phyloP scores from a whole-genome alignment of 2,113 vertebrate genomes.

The Hemibates koningsi region DNA sequence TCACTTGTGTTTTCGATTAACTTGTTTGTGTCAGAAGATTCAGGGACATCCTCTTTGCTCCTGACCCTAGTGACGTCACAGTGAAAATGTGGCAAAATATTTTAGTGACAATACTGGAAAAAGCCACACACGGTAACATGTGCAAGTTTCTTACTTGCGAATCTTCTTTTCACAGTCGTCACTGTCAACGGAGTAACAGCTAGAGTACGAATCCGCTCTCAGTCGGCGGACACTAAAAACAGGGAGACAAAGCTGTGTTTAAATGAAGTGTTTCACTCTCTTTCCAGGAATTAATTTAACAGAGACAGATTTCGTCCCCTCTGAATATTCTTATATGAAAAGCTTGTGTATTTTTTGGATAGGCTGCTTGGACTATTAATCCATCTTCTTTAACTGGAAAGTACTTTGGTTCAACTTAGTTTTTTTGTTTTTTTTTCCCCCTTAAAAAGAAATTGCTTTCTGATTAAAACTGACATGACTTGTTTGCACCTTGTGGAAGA shows the following conservation, averaged over 20 bases:
- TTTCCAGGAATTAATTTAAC: background rate
- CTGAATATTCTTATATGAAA: background rate
- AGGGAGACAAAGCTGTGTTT: background rate
- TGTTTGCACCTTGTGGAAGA: slow-evolving; percentile 33
- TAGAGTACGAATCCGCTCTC: slow-evolving; percentile 51
- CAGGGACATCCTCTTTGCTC: background rate
- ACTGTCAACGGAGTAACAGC: slow-evolving; percentile 59
- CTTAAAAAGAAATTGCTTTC: background rate
- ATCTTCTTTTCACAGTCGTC: slow-evolving; percentile 52
- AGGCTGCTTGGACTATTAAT: background rate
- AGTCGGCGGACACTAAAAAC: slow-evolving; percentile 38
- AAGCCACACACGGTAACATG: background rate
- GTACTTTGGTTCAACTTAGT: background rate
- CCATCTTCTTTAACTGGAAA: background rate
- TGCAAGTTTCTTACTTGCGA: slow-evolving; percentile 33
- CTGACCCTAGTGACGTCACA: slow-evolving; percentile 6
- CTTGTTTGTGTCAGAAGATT: slow-evolving; percentile 6
- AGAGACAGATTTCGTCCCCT: background rate
- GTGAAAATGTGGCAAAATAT: background rate
- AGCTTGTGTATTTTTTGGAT: background rate
- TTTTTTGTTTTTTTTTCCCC: fast-evolving
- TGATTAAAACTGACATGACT: background rate
- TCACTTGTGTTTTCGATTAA: background rate
- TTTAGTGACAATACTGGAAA: background rate
- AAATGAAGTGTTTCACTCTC: background rate